A percentile compares a stretch with the other conserved stretches of the same genome.
Evolutionary conservation across 2,888 invertebrate species (phyloP).

Genomic region (Hesperia comma): DNA sequence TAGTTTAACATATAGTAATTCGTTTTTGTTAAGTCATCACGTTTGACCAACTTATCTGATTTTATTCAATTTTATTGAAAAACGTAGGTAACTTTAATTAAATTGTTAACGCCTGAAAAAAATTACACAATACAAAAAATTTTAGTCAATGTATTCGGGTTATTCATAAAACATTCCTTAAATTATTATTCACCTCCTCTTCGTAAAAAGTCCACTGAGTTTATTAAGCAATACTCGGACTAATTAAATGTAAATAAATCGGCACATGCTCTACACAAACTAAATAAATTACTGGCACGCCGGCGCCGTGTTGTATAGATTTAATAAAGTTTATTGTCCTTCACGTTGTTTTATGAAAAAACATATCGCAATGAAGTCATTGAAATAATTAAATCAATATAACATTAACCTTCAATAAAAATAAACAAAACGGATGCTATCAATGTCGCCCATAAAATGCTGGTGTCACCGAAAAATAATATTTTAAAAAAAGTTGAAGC

Average conservation of each 20-base stretch:
- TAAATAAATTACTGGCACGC: background rate
- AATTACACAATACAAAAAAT: too few species aligned
- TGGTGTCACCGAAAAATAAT: slow-evolving; percentile 73
- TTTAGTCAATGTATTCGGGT: too few species aligned
- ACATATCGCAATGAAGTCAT: slow-evolving; percentile 29
- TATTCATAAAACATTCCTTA: too few species aligned
- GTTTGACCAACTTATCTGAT: background rate
- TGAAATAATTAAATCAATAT: slow-evolving; percentile 60
- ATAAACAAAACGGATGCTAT: slow-evolving; percentile 46
- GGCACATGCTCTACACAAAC: background rate
- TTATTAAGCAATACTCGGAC: too few species aligned
- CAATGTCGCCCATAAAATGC: slow-evolving; percentile 58
- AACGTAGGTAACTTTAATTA: too few species aligned
- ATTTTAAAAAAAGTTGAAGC: slow-evolving; percentile 64
- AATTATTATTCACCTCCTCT: too few species aligned
- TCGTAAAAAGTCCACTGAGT: too few species aligned
- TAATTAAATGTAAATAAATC: background rate
- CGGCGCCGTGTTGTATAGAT: background rate
- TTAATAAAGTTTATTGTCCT: background rate
- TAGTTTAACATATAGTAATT: background rate
- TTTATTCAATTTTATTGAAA: too few species aligned
- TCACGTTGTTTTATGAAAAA: slow-evolving; percentile 12
- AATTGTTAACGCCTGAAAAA: too few species aligned
- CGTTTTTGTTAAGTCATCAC: background rate
- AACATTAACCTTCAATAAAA: slow-evolving; percentile 40